These are phyloP conservation scores for Anguilla rostrata DNA, from an alignment of 2,113 vertebrate genomes.

Conservation along the genomic window DNA sequence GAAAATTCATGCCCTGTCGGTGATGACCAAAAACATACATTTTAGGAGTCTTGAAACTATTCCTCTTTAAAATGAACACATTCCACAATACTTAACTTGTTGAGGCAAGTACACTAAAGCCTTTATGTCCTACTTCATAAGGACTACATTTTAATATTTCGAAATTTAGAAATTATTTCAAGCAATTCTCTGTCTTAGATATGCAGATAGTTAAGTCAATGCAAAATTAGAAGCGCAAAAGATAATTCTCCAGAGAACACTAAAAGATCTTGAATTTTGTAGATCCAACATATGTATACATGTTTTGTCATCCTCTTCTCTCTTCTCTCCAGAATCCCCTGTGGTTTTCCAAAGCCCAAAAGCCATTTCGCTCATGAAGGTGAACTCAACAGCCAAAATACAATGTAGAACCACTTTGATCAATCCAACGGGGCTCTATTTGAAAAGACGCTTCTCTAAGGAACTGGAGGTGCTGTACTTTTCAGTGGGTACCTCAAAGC, in stretches of 20 bases:
- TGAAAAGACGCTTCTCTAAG: slow-evolving; percentile 25
- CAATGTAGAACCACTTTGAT: slow-evolving; percentile 34
- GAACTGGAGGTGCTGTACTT: not conserved
- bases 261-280: not conserved
- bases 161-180: not conserved
- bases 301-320: not conserved
- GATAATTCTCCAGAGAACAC: not conserved
- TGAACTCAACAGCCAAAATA: slow-evolving; percentile 54
- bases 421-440: not conserved
- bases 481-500: fast-evolving
- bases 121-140: no score
- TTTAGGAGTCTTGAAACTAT: no score
- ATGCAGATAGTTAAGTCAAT: not conserved
- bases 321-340: slow-evolving; percentile 9
- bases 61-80: no score
- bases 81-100: no score
- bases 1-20: no score
- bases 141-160: no score
- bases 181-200: not conserved
- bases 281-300: not conserved
- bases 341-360: slow-evolving; percentile 42
- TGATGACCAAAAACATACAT: no score
- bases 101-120: no score
- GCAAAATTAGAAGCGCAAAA: not conserved
- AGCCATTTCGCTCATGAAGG: not conserved